Conservation (phyloP, 1,140 invertebrate species). For the Proctacanthus coquilletti region DNA sequence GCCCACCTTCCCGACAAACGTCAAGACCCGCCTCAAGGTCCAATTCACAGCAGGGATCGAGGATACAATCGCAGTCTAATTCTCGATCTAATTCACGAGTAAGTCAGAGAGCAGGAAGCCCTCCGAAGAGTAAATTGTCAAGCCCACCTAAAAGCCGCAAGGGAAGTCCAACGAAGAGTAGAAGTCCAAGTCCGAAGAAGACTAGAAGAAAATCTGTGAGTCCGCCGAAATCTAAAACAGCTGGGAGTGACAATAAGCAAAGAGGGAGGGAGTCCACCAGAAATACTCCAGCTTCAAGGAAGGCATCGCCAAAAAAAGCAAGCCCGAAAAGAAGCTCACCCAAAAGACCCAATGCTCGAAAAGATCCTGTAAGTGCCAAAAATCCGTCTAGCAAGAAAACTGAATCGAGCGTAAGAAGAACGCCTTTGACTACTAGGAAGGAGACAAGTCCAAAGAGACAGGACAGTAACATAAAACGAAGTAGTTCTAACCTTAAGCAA, state of each 20-base stretch:
- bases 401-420: slow-evolving; percentile 6
- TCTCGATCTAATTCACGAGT: slow-evolving; percentile 21
- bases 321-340: slow-evolving; percentile 1
- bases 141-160: slow-evolving; percentile 13
- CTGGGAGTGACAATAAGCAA: no score
- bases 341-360: no score
- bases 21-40: slow-evolving; percentile 8
- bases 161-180: slow-evolving; percentile 3
- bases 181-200: slow-evolving; percentile 11
- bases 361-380: slow-evolving; percentile 26
- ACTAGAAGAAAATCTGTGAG: slow-evolving; percentile 15
- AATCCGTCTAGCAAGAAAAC: slow-evolving; percentile 8
- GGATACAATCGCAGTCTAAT: no score
- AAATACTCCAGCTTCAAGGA: neutral
- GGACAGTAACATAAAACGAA: slow-evolving; percentile 6
- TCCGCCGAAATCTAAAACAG: slow-evolving; percentile 9
- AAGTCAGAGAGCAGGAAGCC: slow-evolving; percentile 20
- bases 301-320: slow-evolving; percentile 2
- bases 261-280: neutral
- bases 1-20: slow-evolving; percentile 8
- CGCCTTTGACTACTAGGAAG: slow-evolving; percentile 9
- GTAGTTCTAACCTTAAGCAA: neutral
- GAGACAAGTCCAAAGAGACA: slow-evolving; percentile 3
- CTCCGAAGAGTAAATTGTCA: slow-evolving; percentile 13
- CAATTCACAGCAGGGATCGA: slow-evolving; percentile 15